Conservation (phyloP, 2,113 vertebrate species). For the Oryctolagus cuniculus region mOryCun1.1 NC_091436.1:78156501-78157000, state of each 20-base stretch:
- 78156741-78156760: not conserved
- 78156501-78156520: not conserved
- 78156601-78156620: not conserved
- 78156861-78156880: not conserved
- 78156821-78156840: not conserved
- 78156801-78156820: not conserved
- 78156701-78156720: not conserved
- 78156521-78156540: slow-evolving; percentile 14
- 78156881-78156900: not conserved
- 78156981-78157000: not conserved
- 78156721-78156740: not conserved
- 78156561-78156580: not conserved
- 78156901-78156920: not conserved
- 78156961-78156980: not conserved
- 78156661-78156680: not conserved
- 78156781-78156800: not conserved
- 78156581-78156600: not conserved
- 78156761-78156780: not conserved
- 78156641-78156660: not conserved
- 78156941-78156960: not conserved
- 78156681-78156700: not conserved
- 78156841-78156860: not conserved
- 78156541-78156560: not conserved
- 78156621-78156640: not conserved
- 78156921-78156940: not conserved